Percentiles rank a stretch among this genome's conserved stretches.
Evolutionary conservation across 2,888 invertebrate genomes (phyloP).

Genomic region (Aspidiotus rigidus): DNA sequence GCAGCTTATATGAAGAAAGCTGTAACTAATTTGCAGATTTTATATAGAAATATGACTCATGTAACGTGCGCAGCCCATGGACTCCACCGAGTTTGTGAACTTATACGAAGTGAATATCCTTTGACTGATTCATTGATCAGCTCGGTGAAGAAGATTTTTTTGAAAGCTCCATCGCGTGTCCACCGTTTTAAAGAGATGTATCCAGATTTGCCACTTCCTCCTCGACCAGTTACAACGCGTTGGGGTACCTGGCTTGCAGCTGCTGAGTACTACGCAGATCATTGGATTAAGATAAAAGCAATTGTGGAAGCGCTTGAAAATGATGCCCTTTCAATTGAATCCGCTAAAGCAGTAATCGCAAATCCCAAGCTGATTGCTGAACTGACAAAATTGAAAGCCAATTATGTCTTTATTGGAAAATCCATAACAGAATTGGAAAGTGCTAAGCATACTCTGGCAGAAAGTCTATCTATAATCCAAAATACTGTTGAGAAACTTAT

Average conservation of each 20-base stretch:
- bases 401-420: not conserved
- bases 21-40: conserved; percentile 7
- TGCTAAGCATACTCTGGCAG: not conserved
- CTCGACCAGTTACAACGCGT: conserved; percentile 28
- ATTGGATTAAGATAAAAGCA: conserved; percentile 7
- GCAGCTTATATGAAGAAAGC: conserved; percentile 12
- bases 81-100: conserved; percentile 5
- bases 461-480: not conserved
- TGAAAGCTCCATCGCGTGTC: conserved; percentile 29
- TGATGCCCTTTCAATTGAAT: conserved; percentile 5
- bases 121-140: conserved; percentile 21
- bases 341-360: not conserved
- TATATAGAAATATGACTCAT: conserved; percentile 20
- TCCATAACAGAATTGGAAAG: not conserved
- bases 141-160: conserved; percentile 12
- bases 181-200: conserved; percentile 27
- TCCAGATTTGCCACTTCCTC: conserved; percentile 29
- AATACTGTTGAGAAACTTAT: not conserved
- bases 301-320: conserved; percentile 6
- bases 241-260: conserved; percentile 34
- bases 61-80: conserved; percentile 8
- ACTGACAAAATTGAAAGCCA: not conserved
- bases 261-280: conserved; percentile 19
- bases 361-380: not conserved
- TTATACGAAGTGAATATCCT: conserved; percentile 12